A percentile compares a stretch with the other conserved stretches of the same genome.
phyloP scores from a whole-genome alignment of 2,797 vertebrate species.

The Paguma larvata region DNA sequence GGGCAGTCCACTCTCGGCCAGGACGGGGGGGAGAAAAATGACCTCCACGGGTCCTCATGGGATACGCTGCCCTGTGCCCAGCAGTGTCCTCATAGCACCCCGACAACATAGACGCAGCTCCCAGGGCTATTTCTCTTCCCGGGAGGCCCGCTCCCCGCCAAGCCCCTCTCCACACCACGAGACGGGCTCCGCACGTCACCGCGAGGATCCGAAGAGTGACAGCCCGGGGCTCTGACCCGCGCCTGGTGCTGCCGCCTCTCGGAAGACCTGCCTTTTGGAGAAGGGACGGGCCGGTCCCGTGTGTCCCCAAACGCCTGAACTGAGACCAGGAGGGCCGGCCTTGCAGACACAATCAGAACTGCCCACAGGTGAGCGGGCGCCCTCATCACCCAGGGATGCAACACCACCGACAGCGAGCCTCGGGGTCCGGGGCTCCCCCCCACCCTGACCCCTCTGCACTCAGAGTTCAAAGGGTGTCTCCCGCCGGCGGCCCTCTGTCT shows the following conservation, averaged over 20 bases:
- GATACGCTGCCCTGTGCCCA: accelerated
- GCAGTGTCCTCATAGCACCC: background rate
- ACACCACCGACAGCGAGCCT: background rate
- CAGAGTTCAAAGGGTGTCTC: background rate
- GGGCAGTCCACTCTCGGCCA: background rate
- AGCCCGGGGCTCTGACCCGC: background rate
- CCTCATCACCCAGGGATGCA: accelerated
- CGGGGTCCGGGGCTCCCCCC: too few species aligned
- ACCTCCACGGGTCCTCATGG: background rate
- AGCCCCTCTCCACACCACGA: accelerated
- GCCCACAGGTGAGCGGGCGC: accelerated
- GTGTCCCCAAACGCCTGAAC: background rate
- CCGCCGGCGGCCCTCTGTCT: background rate
- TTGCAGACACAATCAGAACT: accelerated
- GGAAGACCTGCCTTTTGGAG: background rate
- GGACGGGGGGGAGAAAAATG: background rate
- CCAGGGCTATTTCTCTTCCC: background rate
- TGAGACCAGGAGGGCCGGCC: background rate
- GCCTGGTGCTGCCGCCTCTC: background rate
- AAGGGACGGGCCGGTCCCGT: background rate
- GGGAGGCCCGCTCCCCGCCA: accelerated
- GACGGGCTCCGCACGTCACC: accelerated
- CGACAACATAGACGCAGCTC: accelerated
- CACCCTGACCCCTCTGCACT: background rate
- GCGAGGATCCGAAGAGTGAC: background rate